Conservation (phyloP, 2,797 vertebrate species). For the Galago senegalensis region DNA sequence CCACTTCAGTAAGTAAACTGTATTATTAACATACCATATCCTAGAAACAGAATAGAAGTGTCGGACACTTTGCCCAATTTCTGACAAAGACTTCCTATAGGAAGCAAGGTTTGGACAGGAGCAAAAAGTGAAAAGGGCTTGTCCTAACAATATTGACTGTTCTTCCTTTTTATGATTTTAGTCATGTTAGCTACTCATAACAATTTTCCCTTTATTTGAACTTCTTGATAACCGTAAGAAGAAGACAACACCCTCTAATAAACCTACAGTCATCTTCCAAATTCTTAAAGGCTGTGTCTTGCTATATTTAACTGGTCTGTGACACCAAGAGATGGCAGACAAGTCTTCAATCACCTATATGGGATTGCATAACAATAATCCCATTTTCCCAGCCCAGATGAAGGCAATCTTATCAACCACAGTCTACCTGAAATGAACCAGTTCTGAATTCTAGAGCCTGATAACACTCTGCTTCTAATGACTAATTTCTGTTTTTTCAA, state of each 20-base stretch:
- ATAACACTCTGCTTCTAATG: neutral
- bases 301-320: neutral
- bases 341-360: neutral
- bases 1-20: neutral
- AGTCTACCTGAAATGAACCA: neutral
- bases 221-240: neutral
- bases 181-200: neutral
- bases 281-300: neutral
- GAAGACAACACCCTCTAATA: neutral
- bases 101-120: neutral
- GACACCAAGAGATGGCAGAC: neutral
- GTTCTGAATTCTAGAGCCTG: neutral
- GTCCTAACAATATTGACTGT: neutral
- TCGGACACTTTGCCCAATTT: neutral
- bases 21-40: neutral
- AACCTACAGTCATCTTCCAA: neutral
- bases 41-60: neutral
- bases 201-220: neutral
- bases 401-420: neutral
- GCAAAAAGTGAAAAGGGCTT: neutral
- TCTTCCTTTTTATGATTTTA: neutral
- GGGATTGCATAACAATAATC: neutral
- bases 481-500: neutral
- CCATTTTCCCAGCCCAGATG: neutral
- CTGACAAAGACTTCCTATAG: neutral